Conservation (phyloP, 2,797 vertebrate genomes). For the Enteromius thamalakanensis region DNA sequence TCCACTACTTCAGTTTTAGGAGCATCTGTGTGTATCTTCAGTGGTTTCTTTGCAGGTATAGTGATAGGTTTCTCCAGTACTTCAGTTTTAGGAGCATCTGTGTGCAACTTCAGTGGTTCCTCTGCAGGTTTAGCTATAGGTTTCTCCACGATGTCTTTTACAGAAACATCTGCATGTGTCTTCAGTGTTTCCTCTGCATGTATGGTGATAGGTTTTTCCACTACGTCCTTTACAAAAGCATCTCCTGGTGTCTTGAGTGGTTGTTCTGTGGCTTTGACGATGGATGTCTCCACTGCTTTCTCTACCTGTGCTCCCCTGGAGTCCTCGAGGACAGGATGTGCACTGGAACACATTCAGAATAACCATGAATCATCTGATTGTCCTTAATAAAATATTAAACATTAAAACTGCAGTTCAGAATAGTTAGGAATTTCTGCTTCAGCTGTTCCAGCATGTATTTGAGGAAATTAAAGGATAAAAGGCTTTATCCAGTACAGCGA, state of each 20-base stretch:
- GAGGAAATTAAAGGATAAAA: neutral
- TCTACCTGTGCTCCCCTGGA: neutral
- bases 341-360: slow-evolving; percentile 56
- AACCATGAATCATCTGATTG: slow-evolving; percentile 36
- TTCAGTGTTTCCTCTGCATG: neutral
- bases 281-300: neutral
- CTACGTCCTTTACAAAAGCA: neutral
- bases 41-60: neutral
- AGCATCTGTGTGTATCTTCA: neutral
- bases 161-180: neutral
- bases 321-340: slow-evolving; percentile 39
- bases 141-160: neutral
- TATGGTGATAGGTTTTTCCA: neutral
- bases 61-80: neutral
- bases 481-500: neutral
- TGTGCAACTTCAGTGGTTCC: neutral
- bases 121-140: neutral
- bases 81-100: neutral
- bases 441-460: neutral
- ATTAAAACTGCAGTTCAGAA: neutral
- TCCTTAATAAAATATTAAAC: neutral
- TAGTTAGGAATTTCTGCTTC: neutral
- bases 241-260: neutral
- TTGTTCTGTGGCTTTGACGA: neutral
- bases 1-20: neutral